Evolutionary conservation across 2,797 vertebrate species (phyloP).

Genomic region (Artibeus lituratus): DNA sequence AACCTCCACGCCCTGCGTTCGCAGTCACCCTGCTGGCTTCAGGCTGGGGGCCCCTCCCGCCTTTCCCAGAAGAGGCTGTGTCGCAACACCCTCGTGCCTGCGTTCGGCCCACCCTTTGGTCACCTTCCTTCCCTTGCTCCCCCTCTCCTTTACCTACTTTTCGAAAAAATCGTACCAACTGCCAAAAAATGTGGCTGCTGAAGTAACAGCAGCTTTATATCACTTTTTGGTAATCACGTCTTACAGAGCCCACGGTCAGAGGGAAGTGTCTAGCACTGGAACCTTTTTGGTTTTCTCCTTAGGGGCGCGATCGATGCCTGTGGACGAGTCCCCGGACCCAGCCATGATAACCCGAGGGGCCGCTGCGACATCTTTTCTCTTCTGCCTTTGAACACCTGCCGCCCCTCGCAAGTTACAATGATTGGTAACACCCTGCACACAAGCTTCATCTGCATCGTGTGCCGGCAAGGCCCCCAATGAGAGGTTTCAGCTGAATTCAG

Average conservation of each 20-base stretch:
- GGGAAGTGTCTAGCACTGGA: neutral
- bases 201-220: neutral
- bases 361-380: neutral
- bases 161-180: neutral
- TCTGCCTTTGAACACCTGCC: neutral
- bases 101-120: neutral
- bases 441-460: neutral
- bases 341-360: neutral
- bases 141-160: neutral
- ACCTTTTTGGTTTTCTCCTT: neutral
- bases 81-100: rapidly evolving
- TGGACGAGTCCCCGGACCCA: neutral
- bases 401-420: neutral
- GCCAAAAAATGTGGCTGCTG: neutral
- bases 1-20: rapidly evolving
- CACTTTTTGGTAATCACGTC: neutral
- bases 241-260: neutral
- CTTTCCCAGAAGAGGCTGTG: neutral
- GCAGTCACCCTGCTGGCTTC: neutral
- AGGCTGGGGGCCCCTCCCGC: rapidly evolving
- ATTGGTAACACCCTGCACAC: neutral
- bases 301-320: neutral
- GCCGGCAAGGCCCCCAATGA: neutral
- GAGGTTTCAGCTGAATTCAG: neutral
- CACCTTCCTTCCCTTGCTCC: neutral